Base-by-base conservation (phyloP, 2,888 invertebrate genomes). In the Coelinius sp. region DNA sequence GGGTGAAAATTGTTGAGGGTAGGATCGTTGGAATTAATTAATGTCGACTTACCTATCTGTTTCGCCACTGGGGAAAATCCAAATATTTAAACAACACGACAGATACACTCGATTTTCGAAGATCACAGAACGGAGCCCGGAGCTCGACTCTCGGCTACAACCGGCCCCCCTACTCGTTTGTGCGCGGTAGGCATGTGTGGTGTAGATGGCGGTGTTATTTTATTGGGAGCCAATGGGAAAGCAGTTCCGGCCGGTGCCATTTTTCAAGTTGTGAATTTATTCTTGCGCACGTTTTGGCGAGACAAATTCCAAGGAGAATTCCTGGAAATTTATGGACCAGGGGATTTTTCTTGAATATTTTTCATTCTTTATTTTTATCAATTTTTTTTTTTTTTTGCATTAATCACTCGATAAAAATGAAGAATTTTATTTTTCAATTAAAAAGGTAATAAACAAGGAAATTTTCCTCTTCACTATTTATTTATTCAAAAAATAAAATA, bases 111-210 rank as follows among this genome's bases (percentile, higher is more conserved):
- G 22, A 22, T 22, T 35, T 22, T 73, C 75, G 75, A 75, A 72
- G 65, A 74, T 22, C 76, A 76, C 78, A 67, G 79, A 77, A 80
- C 77, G 79, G 79, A 77, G 80, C 81, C 74, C 76, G 79, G 80
- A 84, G 81, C 82, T 80, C 83, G 80, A 85, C 85, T 85, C 83
- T 79, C 67, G 49, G 20, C 20, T 41, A 44, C 38, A 52, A 52
- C 6, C 38, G 41, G 20, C 24, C 64, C 35, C 49, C 41, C 41
- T 69, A n/a, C n/a, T n/a, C n/a, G 69, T 62, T 44, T 73, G 71
- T 68, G 52, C 35, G 44, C 56, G 41, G 70, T 72, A 74, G 75
- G 69, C 75, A 75, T 75, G 76, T 73, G 72, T 41, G 68, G 70
- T 69, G 53, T 20, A 63, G 38, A 63, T 41, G 63, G 63, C 41